Base-by-base conservation (phyloP, 2,113 vertebrate genomes). In the Urocynchramus pylzowi region DNA sequence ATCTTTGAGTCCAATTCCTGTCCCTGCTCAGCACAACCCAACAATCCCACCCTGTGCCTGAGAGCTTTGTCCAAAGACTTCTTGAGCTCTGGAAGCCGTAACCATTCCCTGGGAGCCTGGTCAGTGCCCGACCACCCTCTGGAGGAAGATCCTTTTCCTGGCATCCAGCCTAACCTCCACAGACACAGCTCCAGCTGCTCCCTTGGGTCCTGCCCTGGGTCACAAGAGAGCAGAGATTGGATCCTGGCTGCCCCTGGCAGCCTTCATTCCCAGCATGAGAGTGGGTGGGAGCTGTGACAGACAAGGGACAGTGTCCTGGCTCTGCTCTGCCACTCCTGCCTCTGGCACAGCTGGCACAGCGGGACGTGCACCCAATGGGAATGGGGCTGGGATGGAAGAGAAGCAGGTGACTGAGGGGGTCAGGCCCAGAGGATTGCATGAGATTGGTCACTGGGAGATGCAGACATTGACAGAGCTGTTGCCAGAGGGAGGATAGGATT, bases 291-390 rank as follows among this genome's bases (percentile, higher is more conserved):
- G 70, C 52, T 57, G 52, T 57, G 52, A 24, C 83, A 67, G 52
- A 24, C 70, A 35, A 49, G 35, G 60, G 35, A 67, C 0, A 0
- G 13, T 11, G 61, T 56, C 83, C 70, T 14, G 35, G 30, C 42
- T 67, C 52, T 73, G 47, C 50, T 24, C 23, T 61, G 54, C 20
- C 45, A 30, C 37, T 21, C 63, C 50, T 80, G 41, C 63, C 63
- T 30, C 31, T 75, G 69, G 70, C 20, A 10, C 1, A 19, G 59
- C 69, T 64, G 42, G 42, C 52, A 65, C 60, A n/a, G 50, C 0
- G 1, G 56, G 49, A 54, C 0, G 0, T 9, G 53, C 30, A 54
- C 42, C 60, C 26, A 26, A 6, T 3, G 5, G 74, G 53, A 76
- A 53, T 1, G 4, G 26, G 30, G 9, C 11, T 64, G 33, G 59